A percentile compares a stretch with the other conserved stretches of the same genome.
These are phyloP conservation scores for Drosophila pseudoobscura DNA, from an alignment of 1,140 invertebrate genomes.

Conservation along the genomic window DNA sequence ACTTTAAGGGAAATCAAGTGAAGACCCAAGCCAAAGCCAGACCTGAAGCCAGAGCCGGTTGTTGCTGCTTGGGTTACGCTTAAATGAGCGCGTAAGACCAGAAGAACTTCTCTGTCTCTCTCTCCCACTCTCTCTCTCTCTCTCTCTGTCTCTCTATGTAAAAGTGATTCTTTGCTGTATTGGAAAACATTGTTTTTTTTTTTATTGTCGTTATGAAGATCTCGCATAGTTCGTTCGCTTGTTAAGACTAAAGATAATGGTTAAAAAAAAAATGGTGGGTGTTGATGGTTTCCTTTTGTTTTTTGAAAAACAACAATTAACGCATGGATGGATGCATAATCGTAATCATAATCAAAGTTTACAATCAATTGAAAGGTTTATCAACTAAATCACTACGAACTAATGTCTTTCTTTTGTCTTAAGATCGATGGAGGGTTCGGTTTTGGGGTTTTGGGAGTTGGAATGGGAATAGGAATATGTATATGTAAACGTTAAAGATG, in stretches of 20 bases:
- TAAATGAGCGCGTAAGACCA: slow-evolving; percentile 78
- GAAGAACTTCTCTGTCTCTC: slow-evolving; percentile 36
- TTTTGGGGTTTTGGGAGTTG: background rate
- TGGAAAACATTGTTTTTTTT: slow-evolving; percentile 40
- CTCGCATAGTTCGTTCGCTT: slow-evolving; percentile 1
- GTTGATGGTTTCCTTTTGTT: background rate
- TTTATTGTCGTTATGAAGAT: slow-evolving; percentile 9
- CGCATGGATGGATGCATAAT: slow-evolving; percentile 1
- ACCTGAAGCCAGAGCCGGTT: background rate
- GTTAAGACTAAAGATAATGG: slow-evolving; percentile 18
- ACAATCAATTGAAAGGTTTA: slow-evolving; percentile 9
- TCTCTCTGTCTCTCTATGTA: slow-evolving; percentile 13
- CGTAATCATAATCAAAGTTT: slow-evolving; percentile 19
- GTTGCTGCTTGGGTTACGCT: slow-evolving; percentile 72
- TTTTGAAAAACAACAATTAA: background rate
- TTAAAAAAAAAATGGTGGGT: slow-evolving; percentile 2
- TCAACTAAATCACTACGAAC: slow-evolving; percentile 10
- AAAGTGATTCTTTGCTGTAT: slow-evolving; percentile 35
- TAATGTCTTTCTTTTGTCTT: slow-evolving; percentile 24
- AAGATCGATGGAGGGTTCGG: background rate
- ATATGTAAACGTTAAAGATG: too few relatives aligned
- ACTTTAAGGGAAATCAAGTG: too few relatives aligned
- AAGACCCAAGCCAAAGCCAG: slow-evolving; percentile 1
- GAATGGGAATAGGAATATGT: too few relatives aligned
- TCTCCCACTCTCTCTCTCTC: slow-evolving; percentile 11